Percentiles rank a stretch among this genome's conserved stretches.
phyloP scores from a whole-genome alignment of 2,113 vertebrate species.

The Pandion haliaetus region DNA sequence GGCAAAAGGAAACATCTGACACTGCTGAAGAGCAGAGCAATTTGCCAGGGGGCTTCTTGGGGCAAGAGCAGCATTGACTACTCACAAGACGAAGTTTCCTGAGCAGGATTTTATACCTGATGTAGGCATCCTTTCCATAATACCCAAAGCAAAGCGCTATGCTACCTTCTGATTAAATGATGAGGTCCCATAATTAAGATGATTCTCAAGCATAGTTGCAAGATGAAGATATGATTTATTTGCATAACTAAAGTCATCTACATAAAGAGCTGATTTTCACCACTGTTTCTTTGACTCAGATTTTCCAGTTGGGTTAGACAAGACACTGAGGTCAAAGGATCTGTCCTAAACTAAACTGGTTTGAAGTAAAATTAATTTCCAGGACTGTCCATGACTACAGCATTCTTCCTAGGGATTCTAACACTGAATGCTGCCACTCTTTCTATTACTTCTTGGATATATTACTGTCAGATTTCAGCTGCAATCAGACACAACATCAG shows the following conservation, averaged over 20 bases:
- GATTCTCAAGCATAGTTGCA: neutral
- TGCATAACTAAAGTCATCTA: neutral
- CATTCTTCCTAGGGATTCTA: neutral
- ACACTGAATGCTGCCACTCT: neutral
- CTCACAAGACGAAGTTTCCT: neutral
- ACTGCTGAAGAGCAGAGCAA: neutral
- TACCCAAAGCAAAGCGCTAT: neutral
- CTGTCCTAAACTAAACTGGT: neutral
- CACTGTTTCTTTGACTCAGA: neutral
- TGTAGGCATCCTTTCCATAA: neutral
- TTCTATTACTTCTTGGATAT: neutral
- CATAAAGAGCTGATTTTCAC: neutral
- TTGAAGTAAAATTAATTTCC: neutral
- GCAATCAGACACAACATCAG: neutral
- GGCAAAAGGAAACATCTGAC: neutral
- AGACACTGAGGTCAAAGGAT: neutral
- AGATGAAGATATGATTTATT: neutral
- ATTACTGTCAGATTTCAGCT: neutral
- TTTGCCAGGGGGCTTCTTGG: neutral
- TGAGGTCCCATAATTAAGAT: neutral
- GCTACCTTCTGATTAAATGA: slow-evolving; percentile 13
- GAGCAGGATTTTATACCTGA: neutral
- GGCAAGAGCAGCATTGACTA: neutral
- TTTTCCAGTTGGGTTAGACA: neutral
- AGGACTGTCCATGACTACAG: neutral